Percentiles rank a stretch among this genome's conserved stretches.
Evolutionary conservation across 2,888 invertebrate genomes (phyloP).

Genomic region (Pristionchus exspectatus): DNA sequence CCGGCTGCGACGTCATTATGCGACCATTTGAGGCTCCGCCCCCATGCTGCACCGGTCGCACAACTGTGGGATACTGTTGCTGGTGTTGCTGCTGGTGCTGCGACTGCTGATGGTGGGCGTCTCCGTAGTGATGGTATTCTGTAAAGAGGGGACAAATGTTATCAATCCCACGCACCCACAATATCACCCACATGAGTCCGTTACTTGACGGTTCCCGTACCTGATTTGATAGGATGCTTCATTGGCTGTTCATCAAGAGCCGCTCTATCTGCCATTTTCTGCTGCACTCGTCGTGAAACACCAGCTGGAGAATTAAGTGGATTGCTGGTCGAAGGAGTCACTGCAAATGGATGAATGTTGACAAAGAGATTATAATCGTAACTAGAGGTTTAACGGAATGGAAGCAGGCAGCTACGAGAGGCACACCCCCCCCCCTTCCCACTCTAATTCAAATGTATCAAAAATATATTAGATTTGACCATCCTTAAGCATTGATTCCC

Average conservation of each 20-base stretch:
- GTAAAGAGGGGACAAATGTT: neutral
- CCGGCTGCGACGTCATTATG: neutral
- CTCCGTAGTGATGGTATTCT: slow-evolving; percentile 29
- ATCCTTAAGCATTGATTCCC: too few relatives aligned
- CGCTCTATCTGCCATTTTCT: slow-evolving; percentile 4
- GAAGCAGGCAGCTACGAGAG: too few relatives aligned
- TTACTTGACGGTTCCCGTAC: neutral
- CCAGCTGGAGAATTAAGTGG: neutral
- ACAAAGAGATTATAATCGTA: neutral
- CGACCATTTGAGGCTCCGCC: slow-evolving; percentile 21
- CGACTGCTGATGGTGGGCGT: slow-evolving; percentile 4
- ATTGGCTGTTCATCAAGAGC: neutral
- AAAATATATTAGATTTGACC: too few relatives aligned
- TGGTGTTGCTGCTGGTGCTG: neutral
- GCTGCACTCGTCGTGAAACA: slow-evolving; percentile 22
- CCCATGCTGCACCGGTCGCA: slow-evolving; percentile 32
- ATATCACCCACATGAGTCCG: neutral
- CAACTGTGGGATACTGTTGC: neutral
- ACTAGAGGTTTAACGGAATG: too few relatives aligned
- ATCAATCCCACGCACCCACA: neutral
- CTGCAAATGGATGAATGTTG: neutral
- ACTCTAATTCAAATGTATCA: too few relatives aligned
- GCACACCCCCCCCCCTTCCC: too few relatives aligned
- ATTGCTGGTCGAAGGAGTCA: slow-evolving; percentile 14
- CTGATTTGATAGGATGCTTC: neutral